Base-by-base conservation (phyloP, 2,888 invertebrate species). In the Emmelina monodactyla region DNA sequence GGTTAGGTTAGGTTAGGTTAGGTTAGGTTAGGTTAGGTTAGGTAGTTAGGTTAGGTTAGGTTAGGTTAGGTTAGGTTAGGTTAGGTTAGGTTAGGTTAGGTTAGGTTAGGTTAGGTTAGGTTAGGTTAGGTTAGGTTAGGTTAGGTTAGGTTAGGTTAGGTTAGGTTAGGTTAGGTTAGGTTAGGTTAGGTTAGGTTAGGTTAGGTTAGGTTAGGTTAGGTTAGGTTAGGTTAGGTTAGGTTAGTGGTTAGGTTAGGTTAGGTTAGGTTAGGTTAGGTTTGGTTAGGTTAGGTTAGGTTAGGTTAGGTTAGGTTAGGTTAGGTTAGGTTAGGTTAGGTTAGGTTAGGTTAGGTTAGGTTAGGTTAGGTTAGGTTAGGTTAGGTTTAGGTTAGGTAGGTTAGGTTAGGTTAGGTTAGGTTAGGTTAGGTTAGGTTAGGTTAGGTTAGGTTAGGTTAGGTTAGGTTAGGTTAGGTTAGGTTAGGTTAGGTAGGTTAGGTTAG, bases 391-490 rank as follows among this genome's bases (percentile, higher is more conserved):
- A 37, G 42, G 38, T 40, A 40, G 41, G 39, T 38, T 40, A 37
- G 38, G 41, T 40, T 44, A 40, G 41, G 41, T 40, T 44, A 41
- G 41, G 40, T 40, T 37, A 41, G 40, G 40, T 44, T 43, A 40
- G 43, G 40, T 38, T 38, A 40, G 40, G 37, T 44, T 37, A 39
- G 40, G 37, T 38, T 37, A 41, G 35, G 41, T 45, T 45, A 38
- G 36, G 38, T 36, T 36, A 41, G 39, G 40, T 37, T 38, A 39
- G 39, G 39, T 40, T 42, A 41, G 42, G 42, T 40, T 45, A 40
- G 43, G 42, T 40, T 42, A 41, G 41, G 40, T 43, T 45, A 41
- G 41, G 42, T 43, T 45, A 43, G 43, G 43, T 42, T 42, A 39
- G 39, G 43, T 38, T 43, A 41, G 41, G 43, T 42, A 39, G 39